Base-by-base conservation (phyloP, 2,797 vertebrate species). In the Acipenser ruthenus region DNA sequence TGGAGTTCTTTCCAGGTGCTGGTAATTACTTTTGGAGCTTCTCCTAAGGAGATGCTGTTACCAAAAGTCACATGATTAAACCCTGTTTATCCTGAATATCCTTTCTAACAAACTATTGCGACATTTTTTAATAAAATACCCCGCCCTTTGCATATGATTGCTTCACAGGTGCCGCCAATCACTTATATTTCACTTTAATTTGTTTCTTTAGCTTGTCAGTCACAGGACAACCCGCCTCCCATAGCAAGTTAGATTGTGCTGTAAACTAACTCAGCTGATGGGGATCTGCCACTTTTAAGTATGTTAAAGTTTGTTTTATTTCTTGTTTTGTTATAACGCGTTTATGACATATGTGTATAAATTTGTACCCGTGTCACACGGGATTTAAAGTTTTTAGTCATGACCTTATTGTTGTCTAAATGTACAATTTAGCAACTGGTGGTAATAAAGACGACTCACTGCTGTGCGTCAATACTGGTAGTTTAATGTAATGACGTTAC, bases 231-330 rank as follows among this genome's bases (percentile, higher is more conserved):
- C 62, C 58, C 37, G 71, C 2, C 0, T 0, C 0, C 50, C 3
- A n/a, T 4, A 80, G 49, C 79, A 81, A 0, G 78, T 69, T 80
- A 74, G 70, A 68, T 0, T 66, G 74, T 12, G 62, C 3, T 61
- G 6, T 8, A 11, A 75, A 71, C 9, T 65, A 61, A 37, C 63
- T 63, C 70, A 63, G 63, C 76, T 79, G 68, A 78, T 75, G 75
- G 83, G 80, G 78, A 63, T 62, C 75, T 70, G 64, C 74, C 37
- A 73, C 66, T 71, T 72, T 71, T 71, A 83, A 86, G 84, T 86
- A 85, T 78, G 82, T 83, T 47, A 66, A 74, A 77, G 65, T 77
- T 77, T 10, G 70, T 77, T 9, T 64, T 72, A 15, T 75, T 65
- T 67, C 9, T 64, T 6, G n/a, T 67, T 60, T 58, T 49, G 7